phyloP scores from a whole-genome alignment of 2,888 invertebrate genomes.

The Athalia cordata region DNA sequence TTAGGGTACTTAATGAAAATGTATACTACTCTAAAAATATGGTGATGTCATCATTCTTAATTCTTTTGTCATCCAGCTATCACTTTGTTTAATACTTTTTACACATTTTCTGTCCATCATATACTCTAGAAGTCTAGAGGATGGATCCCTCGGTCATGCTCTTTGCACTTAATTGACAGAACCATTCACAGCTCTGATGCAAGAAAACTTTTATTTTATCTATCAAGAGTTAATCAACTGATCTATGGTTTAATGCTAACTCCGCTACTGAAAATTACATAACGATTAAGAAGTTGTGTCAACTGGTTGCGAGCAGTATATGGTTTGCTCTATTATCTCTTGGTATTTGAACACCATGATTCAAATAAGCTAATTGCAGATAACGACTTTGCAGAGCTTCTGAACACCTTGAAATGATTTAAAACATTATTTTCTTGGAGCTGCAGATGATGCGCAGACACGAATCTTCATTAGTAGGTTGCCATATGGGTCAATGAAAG shows the following conservation, averaged over 20 bases:
- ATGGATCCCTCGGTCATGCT: background rate
- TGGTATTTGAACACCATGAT: background rate
- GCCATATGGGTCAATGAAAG: background rate
- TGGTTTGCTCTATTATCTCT: background rate
- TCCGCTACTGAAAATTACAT: background rate
- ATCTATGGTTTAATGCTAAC: background rate
- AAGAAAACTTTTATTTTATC: background rate
- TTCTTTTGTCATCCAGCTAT: constrained; percentile 28
- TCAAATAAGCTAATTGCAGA: background rate
- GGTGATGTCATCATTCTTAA: constrained; percentile 7
- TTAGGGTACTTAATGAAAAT: background rate
- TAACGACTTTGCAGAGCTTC: background rate
- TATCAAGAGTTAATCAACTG: background rate
- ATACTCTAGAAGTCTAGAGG: background rate
- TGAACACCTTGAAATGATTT: background rate
- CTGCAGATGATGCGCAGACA: background rate
- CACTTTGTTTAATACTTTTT: constrained; percentile 30
- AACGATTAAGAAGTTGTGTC: background rate
- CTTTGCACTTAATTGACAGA: background rate
- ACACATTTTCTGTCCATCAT: background rate
- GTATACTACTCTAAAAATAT: background rate
- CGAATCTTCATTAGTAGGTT: background rate
- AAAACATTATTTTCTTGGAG: background rate
- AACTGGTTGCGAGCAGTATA: background rate
- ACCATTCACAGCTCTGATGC: background rate